Base-by-base conservation (phyloP, 2,888 invertebrate genomes). In the Pterostichus madidus region DNA sequence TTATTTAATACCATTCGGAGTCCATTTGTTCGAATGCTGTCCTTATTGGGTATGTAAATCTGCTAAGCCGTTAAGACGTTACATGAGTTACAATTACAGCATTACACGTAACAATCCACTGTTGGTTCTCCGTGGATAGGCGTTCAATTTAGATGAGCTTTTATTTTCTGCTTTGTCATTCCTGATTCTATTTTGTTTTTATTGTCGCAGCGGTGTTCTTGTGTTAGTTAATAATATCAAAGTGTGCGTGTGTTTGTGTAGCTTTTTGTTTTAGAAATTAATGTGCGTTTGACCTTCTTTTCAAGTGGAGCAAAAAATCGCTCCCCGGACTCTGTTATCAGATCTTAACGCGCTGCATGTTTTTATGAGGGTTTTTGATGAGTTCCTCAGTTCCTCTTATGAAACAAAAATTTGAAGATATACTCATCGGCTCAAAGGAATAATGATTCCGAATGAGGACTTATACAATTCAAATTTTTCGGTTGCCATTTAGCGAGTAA, bases 261-360 rank as follows among this genome's bases (percentile, higher is more conserved):
- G 53, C 46, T 78, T 78, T 61, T 78, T 78, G 56, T 61, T 46
- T 78, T 59, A 61, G 61, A 78, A 77, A 68, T 71, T 71, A 80
- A 71, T 73, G 53, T 80, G 71, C 71, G 59, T 80, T 80, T 80
- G 80, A 73, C 80, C 80, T 80, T 56, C 7, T 71, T 80, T 39
- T 80, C 53, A 80, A 73, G 44, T 80, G 73, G 80, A 80, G 80
- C 80, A 80, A 80, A 80, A 80, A 80, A 80, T 80, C 44, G 15
- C 39, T 80, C 44, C 44, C 35, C 24, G 7, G 46, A 15, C 10
- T 71, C n/a, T 17, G 11, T 71, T 71, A 71, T 71, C 68, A 24
- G 68, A 71, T 71, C 44, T 71, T 71, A 71, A 39, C 71, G 49
- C 13, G 49, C 7, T 17, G 32, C 52, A 49, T 52, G 15, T n/a